Evolutionary conservation across 2,113 vertebrate species (phyloP), one percentile per base, ranked within the genome.

Genomic region (Menura novaehollandiae): DNA sequence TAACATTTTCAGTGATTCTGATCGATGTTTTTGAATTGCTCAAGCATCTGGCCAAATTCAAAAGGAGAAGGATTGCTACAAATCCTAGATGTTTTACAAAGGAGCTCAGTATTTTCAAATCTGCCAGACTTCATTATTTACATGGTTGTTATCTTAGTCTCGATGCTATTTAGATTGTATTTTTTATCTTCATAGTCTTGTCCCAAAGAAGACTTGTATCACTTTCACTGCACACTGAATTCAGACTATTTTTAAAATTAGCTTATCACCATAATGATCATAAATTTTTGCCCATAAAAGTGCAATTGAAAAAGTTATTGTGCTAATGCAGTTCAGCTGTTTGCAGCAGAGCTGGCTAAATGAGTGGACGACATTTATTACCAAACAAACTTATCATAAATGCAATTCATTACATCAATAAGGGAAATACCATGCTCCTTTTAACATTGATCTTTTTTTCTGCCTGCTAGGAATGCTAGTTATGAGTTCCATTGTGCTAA

Each of bases 401-500:
- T 58, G 62, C 78, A 97, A 80, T 41, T 32, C 23, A 75, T 64
- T 91, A 79, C 56, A 96, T 62, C 64, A 86, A 30, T 32, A 95
- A 78, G 32, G 23, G 51, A 96, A 95, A 95, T 49, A 80, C 39
- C 22, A 76, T 30, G 88, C 44, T 58, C 47, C 24, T 39, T 91
- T 74, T 23, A 55, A 91, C 58, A 78, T 33, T 28, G 26, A 55
- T 37, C 14, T 93, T 80, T 81, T 86, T 78, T 92, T 66, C 66
- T 89, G n/a, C 27, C 63, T 90, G 60, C 52, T 82, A 85, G 73
- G 80, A 96, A 95, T 85, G 68, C 92, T 92, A 91, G 67, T 84
- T 97, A 94, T 9, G 28, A 94, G 64, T 82, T 97, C 81, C 83
- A 93, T 23, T 96, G 92, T 92, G 75, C 79, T 94, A 97, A 98